Evolutionary conservation across 2,797 vertebrate genomes (phyloP).

Genomic region (Gallinago nigripennis): DNA sequence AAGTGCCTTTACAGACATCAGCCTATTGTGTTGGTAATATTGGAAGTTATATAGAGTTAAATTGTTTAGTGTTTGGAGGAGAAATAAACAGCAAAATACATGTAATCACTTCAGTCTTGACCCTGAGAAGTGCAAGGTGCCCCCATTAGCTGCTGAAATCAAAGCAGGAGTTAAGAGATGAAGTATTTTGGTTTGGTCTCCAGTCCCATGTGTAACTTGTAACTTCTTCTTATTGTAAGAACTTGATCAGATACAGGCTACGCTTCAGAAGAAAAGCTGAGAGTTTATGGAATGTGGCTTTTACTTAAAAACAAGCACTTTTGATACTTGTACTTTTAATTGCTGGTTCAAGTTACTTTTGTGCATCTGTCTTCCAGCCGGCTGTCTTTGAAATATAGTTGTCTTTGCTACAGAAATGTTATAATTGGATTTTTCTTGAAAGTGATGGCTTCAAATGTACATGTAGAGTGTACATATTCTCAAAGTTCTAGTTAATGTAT

Average conservation of each 20-base stretch:
- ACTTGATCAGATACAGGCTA: background rate
- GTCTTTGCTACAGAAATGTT: background rate
- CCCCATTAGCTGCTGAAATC: background rate
- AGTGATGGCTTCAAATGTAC: background rate
- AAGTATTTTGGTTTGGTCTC: background rate
- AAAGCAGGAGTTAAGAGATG: background rate
- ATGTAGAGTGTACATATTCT: background rate
- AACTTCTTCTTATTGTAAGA: background rate
- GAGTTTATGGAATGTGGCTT: background rate
- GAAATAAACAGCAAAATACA: background rate
- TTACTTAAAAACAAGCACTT: background rate
- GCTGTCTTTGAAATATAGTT: background rate
- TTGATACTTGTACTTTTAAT: background rate
- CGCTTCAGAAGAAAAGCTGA: background rate
- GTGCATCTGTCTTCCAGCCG: background rate
- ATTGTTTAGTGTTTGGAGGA: background rate
- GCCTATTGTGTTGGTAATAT: constrained; percentile 60
- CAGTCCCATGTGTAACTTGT: background rate
- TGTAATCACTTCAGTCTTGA: background rate
- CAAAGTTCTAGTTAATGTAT: background rate
- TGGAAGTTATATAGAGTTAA: background rate
- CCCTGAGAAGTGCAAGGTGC: background rate
- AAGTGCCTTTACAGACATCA: constrained; percentile 50
- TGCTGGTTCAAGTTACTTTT: background rate
- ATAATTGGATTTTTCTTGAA: background rate